phyloP scores from a whole-genome alignment of 2,113 vertebrate genomes.

The Eurystomus gularis region DNA sequence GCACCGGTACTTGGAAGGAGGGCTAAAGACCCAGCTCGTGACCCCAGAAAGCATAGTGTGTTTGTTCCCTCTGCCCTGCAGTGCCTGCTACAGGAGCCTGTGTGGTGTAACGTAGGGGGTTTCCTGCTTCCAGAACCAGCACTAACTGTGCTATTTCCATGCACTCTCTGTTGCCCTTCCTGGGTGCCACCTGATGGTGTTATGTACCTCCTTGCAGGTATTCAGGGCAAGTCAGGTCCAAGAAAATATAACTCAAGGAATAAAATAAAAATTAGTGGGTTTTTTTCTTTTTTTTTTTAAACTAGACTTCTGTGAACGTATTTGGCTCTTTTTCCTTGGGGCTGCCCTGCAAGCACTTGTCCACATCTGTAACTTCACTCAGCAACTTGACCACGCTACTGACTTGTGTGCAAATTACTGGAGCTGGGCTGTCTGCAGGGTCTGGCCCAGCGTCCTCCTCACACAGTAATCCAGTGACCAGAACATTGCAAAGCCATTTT shows the following conservation, averaged over 20 bases:
- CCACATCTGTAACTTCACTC: neutral
- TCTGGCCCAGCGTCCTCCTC: neutral
- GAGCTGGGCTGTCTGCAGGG: neutral
- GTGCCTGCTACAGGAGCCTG: accelerated
- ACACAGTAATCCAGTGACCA: neutral
- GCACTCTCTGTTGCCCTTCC: accelerated
- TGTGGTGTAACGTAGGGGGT: accelerated
- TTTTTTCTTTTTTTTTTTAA: too few relatives aligned
- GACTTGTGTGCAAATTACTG: neutral
- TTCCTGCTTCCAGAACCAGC: neutral
- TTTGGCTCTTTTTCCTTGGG: neutral
- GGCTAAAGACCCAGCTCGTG: neutral
- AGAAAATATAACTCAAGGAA: neutral
- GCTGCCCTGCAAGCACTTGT: neutral
- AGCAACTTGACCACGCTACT: neutral
- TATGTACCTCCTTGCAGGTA: neutral
- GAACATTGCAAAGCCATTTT: neutral
- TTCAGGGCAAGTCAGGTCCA: neutral
- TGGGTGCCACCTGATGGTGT: neutral
- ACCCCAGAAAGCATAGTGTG: neutral
- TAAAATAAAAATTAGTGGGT: neutral
- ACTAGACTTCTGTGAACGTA: neutral
- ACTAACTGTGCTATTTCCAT: accelerated
- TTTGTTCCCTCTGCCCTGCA: neutral
- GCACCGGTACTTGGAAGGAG: neutral